Percentiles rank a stretch among this genome's conserved stretches.
Conservation (phyloP, 2,113 vertebrate species). For the Grus americana region DNA sequence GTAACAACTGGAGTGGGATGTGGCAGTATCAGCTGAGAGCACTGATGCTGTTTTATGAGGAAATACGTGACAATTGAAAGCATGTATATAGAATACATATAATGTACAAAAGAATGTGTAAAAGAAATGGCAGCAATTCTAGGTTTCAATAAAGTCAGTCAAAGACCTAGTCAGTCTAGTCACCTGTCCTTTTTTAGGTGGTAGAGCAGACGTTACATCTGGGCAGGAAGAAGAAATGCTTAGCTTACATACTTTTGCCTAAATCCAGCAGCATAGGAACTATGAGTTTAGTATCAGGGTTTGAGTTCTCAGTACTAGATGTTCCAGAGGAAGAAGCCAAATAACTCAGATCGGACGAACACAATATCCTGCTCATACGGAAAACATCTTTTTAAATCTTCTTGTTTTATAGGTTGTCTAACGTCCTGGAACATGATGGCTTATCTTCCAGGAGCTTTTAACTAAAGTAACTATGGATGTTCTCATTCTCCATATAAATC, state of each 20-base stretch:
- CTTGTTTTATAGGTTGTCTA: neutral
- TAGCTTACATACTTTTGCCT: neutral
- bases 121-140: neutral
- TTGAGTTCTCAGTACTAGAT: neutral
- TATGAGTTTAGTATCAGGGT: neutral
- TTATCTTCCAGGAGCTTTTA: conserved; percentile 3
- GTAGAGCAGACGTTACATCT: neutral
- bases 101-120: neutral
- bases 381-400: neutral
- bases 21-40: neutral
- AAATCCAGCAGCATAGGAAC: neutral
- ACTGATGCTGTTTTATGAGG: neutral
- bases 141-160: neutral
- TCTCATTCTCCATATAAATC: neutral
- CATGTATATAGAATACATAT: neutral
- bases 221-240: neutral
- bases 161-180: neutral
- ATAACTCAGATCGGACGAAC: neutral
- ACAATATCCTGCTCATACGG: neutral
- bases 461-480: neutral
- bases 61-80: neutral
- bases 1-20: neutral
- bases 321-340: neutral
- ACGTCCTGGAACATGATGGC: neutral
- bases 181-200: neutral